Conservation (phyloP, 37 sponge, comb jelly and placozoan species). For the Axinella damicornis region DNA sequence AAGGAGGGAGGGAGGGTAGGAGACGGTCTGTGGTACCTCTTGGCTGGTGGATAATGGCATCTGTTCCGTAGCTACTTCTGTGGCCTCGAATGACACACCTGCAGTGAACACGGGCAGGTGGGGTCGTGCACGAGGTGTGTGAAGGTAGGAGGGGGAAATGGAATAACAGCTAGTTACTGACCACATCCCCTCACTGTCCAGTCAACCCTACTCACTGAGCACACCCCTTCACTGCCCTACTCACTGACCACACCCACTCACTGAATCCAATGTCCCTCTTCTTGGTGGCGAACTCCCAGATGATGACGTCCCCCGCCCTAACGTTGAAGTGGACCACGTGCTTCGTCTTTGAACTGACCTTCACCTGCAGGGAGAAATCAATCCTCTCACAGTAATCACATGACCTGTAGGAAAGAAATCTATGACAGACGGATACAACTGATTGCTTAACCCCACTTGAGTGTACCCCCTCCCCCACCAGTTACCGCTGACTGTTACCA, state of each 20-base stretch:
- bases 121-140: too few relatives aligned
- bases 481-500: too few relatives aligned
- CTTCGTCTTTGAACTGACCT: constrained; percentile 86
- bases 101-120: neutral
- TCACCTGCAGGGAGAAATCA: constrained; percentile 17
- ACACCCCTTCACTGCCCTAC: constrained; percentile 57
- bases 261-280: constrained; percentile 94
- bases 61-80: constrained; percentile 76
- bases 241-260: constrained; percentile 34
- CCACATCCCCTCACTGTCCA: constrained; percentile 74
- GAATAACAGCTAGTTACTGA: too few relatives aligned
- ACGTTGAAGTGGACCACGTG: constrained; percentile 96
- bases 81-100: constrained; percentile 87
- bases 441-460: too few relatives aligned
- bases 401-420: too few relatives aligned
- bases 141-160: too few relatives aligned
- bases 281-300: constrained; percentile 97
- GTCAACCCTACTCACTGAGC: too few relatives aligned
- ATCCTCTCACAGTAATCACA: too few relatives aligned
- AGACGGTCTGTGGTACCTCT: too few relatives aligned
- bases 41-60: constrained; percentile 46
- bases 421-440: too few relatives aligned
- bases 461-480: too few relatives aligned
- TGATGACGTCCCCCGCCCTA: constrained; percentile 89
- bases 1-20: too few relatives aligned